phyloP scores from a whole-genome alignment of 2,797 vertebrate species.

The Acanthis flammea region DNA sequence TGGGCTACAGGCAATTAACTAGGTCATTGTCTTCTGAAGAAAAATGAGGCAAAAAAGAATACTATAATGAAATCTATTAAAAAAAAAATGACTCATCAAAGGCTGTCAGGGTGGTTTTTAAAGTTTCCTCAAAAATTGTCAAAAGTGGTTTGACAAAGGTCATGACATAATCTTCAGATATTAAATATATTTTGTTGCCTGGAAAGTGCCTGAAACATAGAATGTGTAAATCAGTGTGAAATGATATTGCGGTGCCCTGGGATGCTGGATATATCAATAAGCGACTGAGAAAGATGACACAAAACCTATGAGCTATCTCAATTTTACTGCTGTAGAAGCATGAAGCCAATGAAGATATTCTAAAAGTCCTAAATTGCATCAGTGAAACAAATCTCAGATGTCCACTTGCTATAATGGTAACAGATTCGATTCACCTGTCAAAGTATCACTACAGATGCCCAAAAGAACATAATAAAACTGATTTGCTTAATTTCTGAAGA shows the following conservation, averaged over 20 bases:
- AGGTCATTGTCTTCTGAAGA: not conserved
- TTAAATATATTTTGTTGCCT: not conserved
- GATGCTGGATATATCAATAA: rapidly evolving
- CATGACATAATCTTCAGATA: not conserved
- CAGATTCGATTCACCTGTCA: not conserved
- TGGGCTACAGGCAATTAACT: not conserved
- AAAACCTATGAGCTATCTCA: not conserved
- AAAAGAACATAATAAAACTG: not conserved
- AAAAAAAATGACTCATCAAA: not conserved
- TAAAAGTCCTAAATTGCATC: not conserved
- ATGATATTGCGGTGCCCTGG: not conserved
- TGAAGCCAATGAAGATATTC: not conserved
- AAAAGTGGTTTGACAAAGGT: not conserved
- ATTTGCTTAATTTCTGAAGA: not conserved
- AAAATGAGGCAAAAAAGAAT: not conserved
- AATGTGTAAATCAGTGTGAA: not conserved
- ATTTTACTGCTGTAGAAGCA: not conserved
- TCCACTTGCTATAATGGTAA: not conserved
- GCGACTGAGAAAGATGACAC: not conserved
- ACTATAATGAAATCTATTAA: not conserved
- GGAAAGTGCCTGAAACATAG: not conserved
- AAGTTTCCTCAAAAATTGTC: not conserved
- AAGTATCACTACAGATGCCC: not conserved
- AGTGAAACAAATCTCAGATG: not conserved
- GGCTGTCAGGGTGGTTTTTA: not conserved